Evolutionary conservation across 2,888 invertebrate species (phyloP), one percentile per base, ranked within the genome.

Genomic region (Xanthostigma xanthostigma): DNA sequence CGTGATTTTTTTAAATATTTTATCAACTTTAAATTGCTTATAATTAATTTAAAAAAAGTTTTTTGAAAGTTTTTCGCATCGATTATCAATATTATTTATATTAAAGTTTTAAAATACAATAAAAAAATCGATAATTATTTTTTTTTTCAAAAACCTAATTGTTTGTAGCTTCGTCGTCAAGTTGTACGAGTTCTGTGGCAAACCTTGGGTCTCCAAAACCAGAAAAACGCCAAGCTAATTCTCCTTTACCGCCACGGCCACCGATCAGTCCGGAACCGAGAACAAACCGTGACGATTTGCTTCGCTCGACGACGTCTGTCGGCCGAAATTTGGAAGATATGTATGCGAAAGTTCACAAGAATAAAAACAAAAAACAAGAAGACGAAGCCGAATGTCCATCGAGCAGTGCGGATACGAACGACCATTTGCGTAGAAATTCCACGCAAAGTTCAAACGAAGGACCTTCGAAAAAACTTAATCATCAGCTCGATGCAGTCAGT

Each of bases 171-270:
- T 84, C 84, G 10, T 84, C 86, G 5, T 86, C 87, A 1, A 72
- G 76, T 57, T 81, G 79, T 53, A 76, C 76, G 12, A 81, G 81
- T 54, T 81, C 82, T 6, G 76, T 81, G 54, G 78, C 81, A 35
- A 84, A 82, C 58, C 68, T 84, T n/a, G 83, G 87, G 11, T 90
- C 90, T 0, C 90, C 89, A 0, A 90, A 90, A 63, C 89, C 89
- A 0, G 90, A 91, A 66, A 88, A 90, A 67, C 76, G 91, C 2
- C 88, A 88, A 64, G 90, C 90, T 1, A 91, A 91, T 65, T 90
- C 89, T 0, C 91, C 90, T 0, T 65, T 90, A 34, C 90, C 90
- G 6, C 89, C 89, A 3, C 86, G 88, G 2, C 86, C 86, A 45
- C 54, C 56, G 44, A 55, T 56, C 11, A 49, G 56, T n/a, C 49